Evolutionary conservation across 2,113 vertebrate species (phyloP).

Genomic region (Onychostruthus taczanowskii): DNA sequence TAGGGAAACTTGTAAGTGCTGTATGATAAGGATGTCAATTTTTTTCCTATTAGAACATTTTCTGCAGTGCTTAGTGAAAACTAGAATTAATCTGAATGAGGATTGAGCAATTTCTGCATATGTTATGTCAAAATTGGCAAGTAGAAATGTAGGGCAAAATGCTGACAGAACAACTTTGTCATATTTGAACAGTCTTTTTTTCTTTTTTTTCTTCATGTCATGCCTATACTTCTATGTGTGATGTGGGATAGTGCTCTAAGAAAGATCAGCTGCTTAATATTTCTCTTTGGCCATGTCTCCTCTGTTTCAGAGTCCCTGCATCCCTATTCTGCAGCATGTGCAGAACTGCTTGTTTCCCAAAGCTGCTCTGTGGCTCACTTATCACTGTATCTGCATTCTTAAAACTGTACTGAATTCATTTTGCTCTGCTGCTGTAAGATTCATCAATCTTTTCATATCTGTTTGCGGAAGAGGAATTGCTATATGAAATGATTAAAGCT

Average conservation of each 20-base stretch:
- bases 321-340: fast-evolving
- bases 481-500: not conserved
- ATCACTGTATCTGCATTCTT: not conserved
- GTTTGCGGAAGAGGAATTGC: not conserved
- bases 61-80: not conserved
- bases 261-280: not conserved
- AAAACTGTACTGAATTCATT: not conserved
- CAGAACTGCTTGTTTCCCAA: not conserved
- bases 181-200: not conserved
- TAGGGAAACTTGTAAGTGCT: not conserved
- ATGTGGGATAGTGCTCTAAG: not conserved
- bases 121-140: not conserved
- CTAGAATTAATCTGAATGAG: not conserved
- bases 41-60: not conserved
- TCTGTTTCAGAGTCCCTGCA: not conserved
- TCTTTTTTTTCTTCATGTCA: not conserved
- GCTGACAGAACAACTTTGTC: not conserved
- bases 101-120: not conserved
- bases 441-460: not conserved
- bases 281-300: not conserved
- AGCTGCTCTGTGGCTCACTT: not conserved
- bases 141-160: not conserved
- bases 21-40: not conserved
- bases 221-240: not conserved
- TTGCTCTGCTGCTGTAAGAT: not conserved